phyloP scores from a whole-genome alignment of 2,113 vertebrate genomes.

The Otolemur garnettii region DNA sequence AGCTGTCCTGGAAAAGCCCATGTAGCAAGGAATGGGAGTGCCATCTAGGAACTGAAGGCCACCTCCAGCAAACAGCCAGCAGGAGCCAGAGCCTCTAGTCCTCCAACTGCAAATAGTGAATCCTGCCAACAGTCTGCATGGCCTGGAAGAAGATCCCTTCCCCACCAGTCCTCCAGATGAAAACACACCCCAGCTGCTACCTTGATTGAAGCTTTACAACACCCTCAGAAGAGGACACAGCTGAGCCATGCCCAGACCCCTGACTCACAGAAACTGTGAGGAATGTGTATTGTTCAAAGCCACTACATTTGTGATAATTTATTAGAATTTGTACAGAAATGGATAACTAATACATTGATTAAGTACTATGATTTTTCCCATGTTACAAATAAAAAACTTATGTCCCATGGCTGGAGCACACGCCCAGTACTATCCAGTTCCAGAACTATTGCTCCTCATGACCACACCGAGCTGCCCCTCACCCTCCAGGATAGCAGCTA shows the following conservation, averaged over 20 bases:
- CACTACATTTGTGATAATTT: neutral
- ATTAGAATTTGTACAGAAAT: slow-evolving; percentile 5
- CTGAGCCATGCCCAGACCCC: neutral
- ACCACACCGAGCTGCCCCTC: neutral
- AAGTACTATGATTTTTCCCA: neutral
- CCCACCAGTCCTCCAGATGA: neutral
- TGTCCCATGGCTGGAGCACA: neutral
- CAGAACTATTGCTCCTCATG: neutral
- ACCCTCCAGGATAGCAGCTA: neutral
- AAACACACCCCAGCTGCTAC: neutral
- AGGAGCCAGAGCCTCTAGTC: neutral
- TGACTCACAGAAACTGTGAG: neutral
- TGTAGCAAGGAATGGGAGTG: neutral
- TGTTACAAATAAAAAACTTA: neutral
- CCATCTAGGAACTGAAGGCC: neutral
- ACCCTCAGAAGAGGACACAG: neutral
- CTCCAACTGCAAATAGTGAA: neutral
- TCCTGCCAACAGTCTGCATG: neutral
- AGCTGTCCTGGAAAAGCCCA: neutral
- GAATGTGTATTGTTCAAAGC: neutral
- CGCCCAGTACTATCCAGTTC: neutral
- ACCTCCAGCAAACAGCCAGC: neutral
- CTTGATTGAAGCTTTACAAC: neutral
- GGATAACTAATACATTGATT: neutral
- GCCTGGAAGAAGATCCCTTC: neutral